Percentiles rank a stretch among this genome's conserved stretches.
Evolutionary conservation across 2,888 invertebrate genomes (phyloP).

Genomic region (Pseudanteris insignis): DNA sequence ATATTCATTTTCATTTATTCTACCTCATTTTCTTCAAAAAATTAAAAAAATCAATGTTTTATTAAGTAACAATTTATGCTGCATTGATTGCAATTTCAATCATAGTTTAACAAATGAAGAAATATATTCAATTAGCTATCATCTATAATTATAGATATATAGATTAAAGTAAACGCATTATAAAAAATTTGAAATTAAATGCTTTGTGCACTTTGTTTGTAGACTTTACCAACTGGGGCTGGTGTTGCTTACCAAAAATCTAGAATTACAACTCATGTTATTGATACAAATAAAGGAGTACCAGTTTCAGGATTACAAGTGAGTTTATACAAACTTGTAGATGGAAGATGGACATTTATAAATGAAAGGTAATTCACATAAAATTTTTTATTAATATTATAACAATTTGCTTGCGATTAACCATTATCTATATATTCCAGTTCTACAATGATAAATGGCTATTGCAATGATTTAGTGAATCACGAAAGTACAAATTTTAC

Average conservation of each 20-base stretch:
- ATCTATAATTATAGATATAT: no score
- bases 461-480: slow-evolving; percentile 73
- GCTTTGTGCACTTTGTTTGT: not conserved
- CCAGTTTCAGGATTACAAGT: slow-evolving; percentile 76
- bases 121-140: no score
- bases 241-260: slow-evolving; percentile 60
- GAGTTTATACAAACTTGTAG: slow-evolving; percentile 74
- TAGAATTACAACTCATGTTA: slow-evolving; percentile 78
- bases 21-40: no score
- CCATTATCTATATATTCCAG: slow-evolving; percentile 51
- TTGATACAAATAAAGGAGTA: slow-evolving; percentile 76
- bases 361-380: slow-evolving; percentile 68
- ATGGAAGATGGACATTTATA: slow-evolving; percentile 75
- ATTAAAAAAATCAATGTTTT: no score
- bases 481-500: slow-evolving; percentile 69
- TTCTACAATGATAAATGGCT: slow-evolving; percentile 74
- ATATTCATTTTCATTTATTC: no score
- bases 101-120: no score
- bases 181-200: no score
- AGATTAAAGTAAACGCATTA: no score
- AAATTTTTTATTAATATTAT: no score
- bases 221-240: slow-evolving; percentile 14
- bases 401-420: no score
- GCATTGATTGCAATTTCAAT: no score
- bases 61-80: no score